A percentile compares a stretch with the other conserved stretches of the same genome.
These are phyloP conservation scores for Plumapathes pennacea DNA, from an alignment of 92 coral and sea anemone genomes.

Conservation along the genomic window DNA sequence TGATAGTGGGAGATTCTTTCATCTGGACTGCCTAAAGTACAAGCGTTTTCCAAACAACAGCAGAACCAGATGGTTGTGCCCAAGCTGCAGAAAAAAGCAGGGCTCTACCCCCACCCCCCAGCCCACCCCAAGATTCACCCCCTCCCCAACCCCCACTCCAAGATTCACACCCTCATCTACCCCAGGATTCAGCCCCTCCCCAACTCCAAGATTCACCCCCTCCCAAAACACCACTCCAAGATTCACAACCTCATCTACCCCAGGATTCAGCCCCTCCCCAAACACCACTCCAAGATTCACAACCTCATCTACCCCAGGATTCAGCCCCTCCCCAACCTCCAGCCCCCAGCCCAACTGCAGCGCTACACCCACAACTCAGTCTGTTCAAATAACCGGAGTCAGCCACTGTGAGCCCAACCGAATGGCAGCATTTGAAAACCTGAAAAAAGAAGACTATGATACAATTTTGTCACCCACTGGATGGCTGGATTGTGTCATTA, in stretches of 20 bases:
- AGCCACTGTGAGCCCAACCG: constrained; percentile 13
- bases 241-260: not conserved
- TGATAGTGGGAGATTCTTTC: constrained; percentile 64
- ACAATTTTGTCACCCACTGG: constrained; percentile 23
- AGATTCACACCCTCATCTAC: constrained; percentile 7
- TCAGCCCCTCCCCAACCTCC: not conserved
- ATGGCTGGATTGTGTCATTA: constrained; percentile 39
- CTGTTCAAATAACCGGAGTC: no score
- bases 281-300: not conserved
- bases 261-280: not conserved
- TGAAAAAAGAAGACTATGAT: constrained; percentile 23
- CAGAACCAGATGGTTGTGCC: constrained; percentile 60
- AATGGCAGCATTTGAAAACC: constrained; percentile 21
- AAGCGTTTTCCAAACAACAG: constrained; percentile 72
- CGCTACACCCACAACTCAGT: no score
- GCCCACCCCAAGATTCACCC: constrained; percentile 43
- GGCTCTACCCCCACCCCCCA: constrained; percentile 4
- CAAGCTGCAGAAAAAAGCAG: constrained; percentile 17
- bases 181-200: constrained; percentile 2
- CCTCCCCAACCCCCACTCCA: not conserved
- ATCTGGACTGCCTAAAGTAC: constrained; percentile 53
- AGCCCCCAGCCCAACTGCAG: not conserved
- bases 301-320: not conserved
- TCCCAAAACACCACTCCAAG: not conserved
- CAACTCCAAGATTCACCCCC: constrained; percentile 12